Conservation (phyloP, 2,113 vertebrate genomes). For the Symphodus melops region DNA sequence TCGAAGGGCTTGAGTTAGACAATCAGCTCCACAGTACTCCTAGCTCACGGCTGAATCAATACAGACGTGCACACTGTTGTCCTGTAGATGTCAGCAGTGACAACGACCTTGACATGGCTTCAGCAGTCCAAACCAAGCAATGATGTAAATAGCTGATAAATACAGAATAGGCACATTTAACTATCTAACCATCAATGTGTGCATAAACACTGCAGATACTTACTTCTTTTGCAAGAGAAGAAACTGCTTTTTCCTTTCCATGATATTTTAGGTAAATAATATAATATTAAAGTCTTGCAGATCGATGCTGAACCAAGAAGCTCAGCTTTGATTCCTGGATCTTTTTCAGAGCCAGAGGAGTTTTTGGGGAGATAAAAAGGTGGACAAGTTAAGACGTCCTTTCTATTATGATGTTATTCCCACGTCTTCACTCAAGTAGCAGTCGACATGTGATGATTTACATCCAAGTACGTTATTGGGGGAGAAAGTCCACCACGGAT, state of each 20-base stretch:
- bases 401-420: no score
- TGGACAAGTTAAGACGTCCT: no score
- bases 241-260: background rate
- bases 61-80: conserved; percentile 8
- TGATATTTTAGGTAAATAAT: background rate
- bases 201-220: no score
- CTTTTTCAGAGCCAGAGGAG: no score
- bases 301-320: background rate
- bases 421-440: background rate
- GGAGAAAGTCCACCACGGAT: no score
- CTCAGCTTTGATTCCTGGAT: background rate
- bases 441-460: conserved; percentile 26
- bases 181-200: no score
- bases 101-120: conserved; percentile 38
- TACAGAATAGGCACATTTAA: background rate
- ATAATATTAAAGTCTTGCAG: background rate
- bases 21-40: background rate
- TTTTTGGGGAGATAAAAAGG: no score
- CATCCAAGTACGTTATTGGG: no score
- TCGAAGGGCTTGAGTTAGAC: background rate
- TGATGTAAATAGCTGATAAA: background rate
- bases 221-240: background rate
- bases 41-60: conserved; percentile 41
- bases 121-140: background rate
- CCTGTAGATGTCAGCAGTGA: conserved; percentile 75